Conservation (phyloP, 2,113 vertebrate species). For the Aphelocoma coerulescens region DNA sequence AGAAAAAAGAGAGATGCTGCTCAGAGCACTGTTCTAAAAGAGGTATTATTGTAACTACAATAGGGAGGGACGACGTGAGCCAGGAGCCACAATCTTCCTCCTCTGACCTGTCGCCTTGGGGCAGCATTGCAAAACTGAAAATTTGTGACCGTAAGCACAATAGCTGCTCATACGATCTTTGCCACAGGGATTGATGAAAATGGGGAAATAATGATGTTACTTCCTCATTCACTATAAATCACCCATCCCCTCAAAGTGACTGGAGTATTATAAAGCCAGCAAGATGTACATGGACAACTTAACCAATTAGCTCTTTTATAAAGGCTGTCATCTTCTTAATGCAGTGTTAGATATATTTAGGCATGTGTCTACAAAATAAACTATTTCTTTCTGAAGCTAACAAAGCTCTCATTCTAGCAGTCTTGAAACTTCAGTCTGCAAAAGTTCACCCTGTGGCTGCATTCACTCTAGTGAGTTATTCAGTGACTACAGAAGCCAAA, state of each 20-base stretch:
- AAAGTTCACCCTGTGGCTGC: background rate
- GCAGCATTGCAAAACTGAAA: constrained; percentile 25
- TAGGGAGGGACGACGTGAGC: background rate
- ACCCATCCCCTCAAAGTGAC: background rate
- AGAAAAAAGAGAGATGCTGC: constrained; percentile 17
- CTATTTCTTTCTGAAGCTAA: background rate
- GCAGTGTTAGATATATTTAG: background rate
- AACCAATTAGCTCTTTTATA: constrained; percentile 20
- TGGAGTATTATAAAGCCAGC: background rate
- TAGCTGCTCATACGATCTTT: constrained; percentile 6
- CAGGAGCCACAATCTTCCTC: background rate
- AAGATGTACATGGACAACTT: background rate
- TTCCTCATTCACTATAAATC: background rate
- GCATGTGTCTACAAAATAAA: background rate
- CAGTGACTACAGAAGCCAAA: background rate
- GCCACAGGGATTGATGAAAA: constrained; percentile 15
- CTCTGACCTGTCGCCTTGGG: background rate
- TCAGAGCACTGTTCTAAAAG: background rate
- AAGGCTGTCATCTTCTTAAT: background rate
- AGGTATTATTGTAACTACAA: constrained; percentile 33
- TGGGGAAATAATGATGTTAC: constrained; percentile 5
- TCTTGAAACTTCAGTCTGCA: background rate
- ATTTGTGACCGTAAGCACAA: constrained; percentile 28
- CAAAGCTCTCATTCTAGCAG: background rate
- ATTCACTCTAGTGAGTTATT: background rate